Evolutionary conservation across 2,797 vertebrate genomes (phyloP), one percentile per base, ranked within the genome.

Genomic region (Pseudotriccus pelzelni): DNA sequence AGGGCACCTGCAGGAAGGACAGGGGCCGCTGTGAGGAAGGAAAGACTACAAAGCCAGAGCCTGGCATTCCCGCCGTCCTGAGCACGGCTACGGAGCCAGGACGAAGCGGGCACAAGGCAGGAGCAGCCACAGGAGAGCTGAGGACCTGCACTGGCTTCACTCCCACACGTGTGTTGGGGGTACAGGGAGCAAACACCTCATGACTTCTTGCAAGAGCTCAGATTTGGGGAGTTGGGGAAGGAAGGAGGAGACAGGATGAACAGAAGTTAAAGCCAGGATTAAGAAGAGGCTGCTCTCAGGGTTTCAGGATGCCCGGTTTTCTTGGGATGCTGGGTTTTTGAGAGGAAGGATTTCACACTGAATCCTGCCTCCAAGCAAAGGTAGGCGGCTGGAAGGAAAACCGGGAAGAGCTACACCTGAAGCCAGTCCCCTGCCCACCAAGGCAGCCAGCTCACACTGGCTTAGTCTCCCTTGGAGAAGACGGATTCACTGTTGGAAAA

Each of bases 1-100:
- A 99, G 0, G 99, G 99, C 79, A 99, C 99, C 99, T 99, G 94
- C n/a, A 83, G 25, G 37, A 58, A 73, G 11, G 10, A 82, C 8
- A 28, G 22, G 36, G 20, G 47, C 10, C 28, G 12, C 6, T 12
- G 50, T 15, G 18, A 81, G 68, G 11, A 53, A 83, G 46, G 37
- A 80, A 86, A 89, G 37, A 27, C 50, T 17, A 16, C 20, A 77
- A 69, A 25, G 55, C 64, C 17, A 32, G 30, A 60, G 11, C 5
- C 3, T 28, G 24, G 21, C 19, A 18, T 37, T 93, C 52, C 44
- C 2, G 1, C 9, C 62, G 24, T 37, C 59, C 69, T 52, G 34
- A 32, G 10, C 14, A 21, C 0, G 2, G 28, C 49, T 60, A 19
- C 21, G 50, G 43, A 64, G 46, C 15, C 15, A 13, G 49, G 67